A percentile compares a stretch with the other conserved stretches of the same genome.
These are phyloP conservation scores for Arbacia lixula DNA, from an alignment of 53 echinoderm and acorn worm genomes.

Conservation along the genomic window DNA sequence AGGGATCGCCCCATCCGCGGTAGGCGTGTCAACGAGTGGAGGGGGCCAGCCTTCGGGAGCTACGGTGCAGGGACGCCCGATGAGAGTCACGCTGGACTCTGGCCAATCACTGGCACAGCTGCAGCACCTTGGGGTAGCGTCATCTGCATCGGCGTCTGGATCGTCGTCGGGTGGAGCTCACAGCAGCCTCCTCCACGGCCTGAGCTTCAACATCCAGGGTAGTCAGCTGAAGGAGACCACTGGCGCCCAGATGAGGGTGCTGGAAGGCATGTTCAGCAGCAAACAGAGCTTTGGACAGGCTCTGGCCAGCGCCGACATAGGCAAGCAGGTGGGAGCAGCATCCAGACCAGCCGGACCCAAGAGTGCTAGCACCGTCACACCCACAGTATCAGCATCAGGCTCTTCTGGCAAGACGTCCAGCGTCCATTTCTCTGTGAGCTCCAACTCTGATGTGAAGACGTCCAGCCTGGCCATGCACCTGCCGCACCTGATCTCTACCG, in stretches of 20 bases:
- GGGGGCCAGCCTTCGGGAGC: no score
- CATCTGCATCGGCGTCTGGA: background rate
- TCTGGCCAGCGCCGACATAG: background rate
- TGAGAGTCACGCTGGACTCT: constrained; percentile 45
- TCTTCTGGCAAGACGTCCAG: constrained; percentile 32
- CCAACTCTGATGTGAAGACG: constrained; percentile 44
- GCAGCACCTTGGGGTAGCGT: constrained; percentile 61
- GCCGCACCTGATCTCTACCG: constrained; percentile 46
- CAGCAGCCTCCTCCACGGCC: constrained; percentile 80
- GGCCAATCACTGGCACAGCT: constrained; percentile 67
- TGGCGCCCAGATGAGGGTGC: constrained; percentile 43
- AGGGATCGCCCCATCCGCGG: constrained; percentile 16
- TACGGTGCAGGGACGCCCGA: background rate
- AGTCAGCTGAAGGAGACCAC: constrained; percentile 54
- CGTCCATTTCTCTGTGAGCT: constrained; percentile 28
- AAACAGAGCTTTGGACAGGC: constrained; percentile 37
- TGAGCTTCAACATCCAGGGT: constrained; percentile 87
- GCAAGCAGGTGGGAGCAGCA: background rate
- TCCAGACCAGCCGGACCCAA: background rate
- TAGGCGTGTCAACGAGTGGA: constrained; percentile 1
- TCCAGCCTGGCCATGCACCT: constrained; percentile 51
- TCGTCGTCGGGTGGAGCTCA: constrained; percentile 64
- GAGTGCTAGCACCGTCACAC: background rate
- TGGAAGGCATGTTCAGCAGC: constrained; percentile 47
- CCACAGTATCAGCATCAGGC: background rate